Evolutionary conservation across 2,797 vertebrate species (phyloP), one percentile per base, ranked within the genome.

Genomic region (Acipenser ruthenus): DNA sequence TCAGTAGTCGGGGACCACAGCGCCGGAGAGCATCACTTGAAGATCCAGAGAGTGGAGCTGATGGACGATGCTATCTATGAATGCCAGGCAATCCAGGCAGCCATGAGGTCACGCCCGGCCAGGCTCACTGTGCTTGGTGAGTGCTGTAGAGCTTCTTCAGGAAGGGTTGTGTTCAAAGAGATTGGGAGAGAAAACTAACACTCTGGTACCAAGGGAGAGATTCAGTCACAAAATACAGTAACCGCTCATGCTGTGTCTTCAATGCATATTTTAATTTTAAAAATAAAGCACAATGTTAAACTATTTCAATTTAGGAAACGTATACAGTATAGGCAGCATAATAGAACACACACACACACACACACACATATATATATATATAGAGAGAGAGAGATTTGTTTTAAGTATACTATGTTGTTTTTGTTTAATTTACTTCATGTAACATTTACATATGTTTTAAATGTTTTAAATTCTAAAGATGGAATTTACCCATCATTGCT

Each of bases 1-100:
- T 89, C 96, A 65, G 96, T 99, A 37, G 92, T 95, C 70, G 97
- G 97, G 18, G 95, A 98, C 83, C 95, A 95, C 23, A 84, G 90
- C 12, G 92, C 93, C 0, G 97, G 97, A 0, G 94, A 99, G 68
- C 94, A 99, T 75, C 94, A 98, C 82, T 73, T 99, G 80, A 91
- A 93, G 63, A 98, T 99, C 77, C 89, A 97, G 77, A 81, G 90
- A 4, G 96, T 94, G 0, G 96, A 99, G 77, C 87, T 99, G 65
- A 93, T 93, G 73, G 97, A 99, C 50, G 96, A 99, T 0, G 95
- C 97, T 0, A 87, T 95, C 64, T 99, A 99, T 0, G 97, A 99
- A 79, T 99, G 97, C 73, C 97, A 99, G 83, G 97, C 97, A 64
- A 96, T 98, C 78, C 93, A 98, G 70, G 96, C 93, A 0, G 97